Percentiles rank a stretch among this genome's conserved stretches.
phyloP scores from a whole-genome alignment of 1,140 invertebrate genomes.

The Venturia canescens region DNA sequence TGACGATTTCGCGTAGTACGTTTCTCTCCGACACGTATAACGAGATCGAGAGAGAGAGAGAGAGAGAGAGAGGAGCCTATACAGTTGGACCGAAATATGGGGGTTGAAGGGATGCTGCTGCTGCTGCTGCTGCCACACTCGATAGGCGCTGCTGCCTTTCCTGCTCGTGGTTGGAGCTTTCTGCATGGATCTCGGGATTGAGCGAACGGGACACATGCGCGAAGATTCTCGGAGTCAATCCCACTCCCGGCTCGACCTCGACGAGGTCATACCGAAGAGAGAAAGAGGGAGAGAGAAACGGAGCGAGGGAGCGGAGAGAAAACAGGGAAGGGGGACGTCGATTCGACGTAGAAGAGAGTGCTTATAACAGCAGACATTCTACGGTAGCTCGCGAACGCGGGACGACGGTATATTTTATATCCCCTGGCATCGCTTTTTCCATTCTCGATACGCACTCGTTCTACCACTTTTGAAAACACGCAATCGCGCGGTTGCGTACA shows the following conservation, averaged over 20 bases:
- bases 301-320: too few relatives aligned
- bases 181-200: conserved; percentile 36
- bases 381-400: conserved; percentile 15
- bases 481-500: conserved; percentile 2
- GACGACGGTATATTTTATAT: conserved; percentile 15
- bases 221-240: conserved; percentile 52
- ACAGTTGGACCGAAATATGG: neutral
- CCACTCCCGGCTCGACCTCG: conserved; percentile 44
- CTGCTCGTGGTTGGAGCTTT: conserved; percentile 9
- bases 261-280: conserved; percentile 42
- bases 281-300: conserved; percentile 9
- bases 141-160: conserved; percentile 18
- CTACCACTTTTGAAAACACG: neutral
- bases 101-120: conserved; percentile 24
- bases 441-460: neutral
- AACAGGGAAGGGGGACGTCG: neutral
- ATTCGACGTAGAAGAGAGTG: conserved; percentile 39
- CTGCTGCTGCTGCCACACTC: neutral
- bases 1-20: neutral
- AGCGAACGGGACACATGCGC: conserved; percentile 51
- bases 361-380: conserved; percentile 3
- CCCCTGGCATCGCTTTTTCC: neutral
- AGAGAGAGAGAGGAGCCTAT: neutral
- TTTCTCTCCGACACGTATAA: neutral
- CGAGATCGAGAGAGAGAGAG: too few relatives aligned